Conservation (phyloP, 2,113 vertebrate genomes). For the Rhea pennata region DNA sequence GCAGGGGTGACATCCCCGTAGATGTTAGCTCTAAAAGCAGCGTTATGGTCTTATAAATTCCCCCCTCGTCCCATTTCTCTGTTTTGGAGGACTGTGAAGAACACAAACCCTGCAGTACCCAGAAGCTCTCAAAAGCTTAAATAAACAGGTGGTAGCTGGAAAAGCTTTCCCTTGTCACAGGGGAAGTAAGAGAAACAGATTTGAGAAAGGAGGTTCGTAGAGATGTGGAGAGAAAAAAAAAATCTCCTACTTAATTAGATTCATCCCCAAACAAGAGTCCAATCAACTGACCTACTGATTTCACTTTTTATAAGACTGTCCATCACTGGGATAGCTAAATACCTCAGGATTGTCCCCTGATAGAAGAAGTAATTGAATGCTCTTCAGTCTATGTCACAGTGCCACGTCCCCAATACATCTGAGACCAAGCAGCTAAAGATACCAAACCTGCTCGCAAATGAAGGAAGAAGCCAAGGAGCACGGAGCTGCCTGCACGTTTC, state of each 20-base stretch:
- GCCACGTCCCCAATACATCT: no score
- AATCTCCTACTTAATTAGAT: neutral
- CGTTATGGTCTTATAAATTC: neutral
- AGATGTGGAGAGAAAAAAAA: neutral
- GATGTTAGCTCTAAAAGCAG: neutral
- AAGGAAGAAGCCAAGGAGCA: neutral
- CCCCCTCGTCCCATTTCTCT: neutral
- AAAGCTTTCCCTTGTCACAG: neutral
- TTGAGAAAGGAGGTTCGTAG: neutral
- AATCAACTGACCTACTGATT: neutral
- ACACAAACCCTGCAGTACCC: neutral
- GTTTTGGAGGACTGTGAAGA: rapidly evolving
- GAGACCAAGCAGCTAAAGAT: neutral
- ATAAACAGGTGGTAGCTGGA: neutral
- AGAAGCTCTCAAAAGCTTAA: neutral
- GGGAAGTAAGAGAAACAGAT: neutral
- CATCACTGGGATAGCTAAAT: neutral
- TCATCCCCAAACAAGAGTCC: neutral
- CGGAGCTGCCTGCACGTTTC: neutral
- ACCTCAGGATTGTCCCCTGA: neutral
- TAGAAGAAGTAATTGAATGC: neutral
- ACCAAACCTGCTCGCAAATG: neutral
- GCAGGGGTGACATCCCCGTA: no score
- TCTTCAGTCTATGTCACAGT: neutral
- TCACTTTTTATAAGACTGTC: neutral